Evolutionary conservation across 1,140 invertebrate genomes (phyloP), one percentile per base, ranked within the genome.

Genomic region (Cydia fagiglandana): DNA sequence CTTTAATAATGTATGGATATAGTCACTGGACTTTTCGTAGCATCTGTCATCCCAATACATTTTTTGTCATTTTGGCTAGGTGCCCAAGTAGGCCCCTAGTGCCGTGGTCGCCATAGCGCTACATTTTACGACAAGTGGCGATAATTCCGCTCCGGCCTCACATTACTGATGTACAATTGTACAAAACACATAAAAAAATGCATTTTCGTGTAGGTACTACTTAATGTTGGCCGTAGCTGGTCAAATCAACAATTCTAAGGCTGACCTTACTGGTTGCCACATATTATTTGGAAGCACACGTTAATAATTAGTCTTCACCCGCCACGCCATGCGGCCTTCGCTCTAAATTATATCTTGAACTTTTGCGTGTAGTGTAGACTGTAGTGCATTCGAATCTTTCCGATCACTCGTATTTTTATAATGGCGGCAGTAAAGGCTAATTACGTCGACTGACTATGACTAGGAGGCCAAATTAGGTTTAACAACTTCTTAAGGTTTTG

Each of bases 281-380:
- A 70, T 38, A 34, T 70, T 70, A 70, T 70, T 70, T 41, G 34
- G 66, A 70, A 70, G 66, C 66, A 38, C 34, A 70, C 66, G 66
- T 70, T 15, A 70, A 70, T 70, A 70, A 70, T 70, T 70, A 70
- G 66, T 70, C 30, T 70, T 70, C 17, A 41, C 66, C 64, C 66
- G 64, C 64, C 34, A 6, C 66, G 64, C 64, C 34, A 6, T 15
- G 66, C 15, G 66, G 66, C 66, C 66, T 70, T 70, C 66, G 66
- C 66, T 70, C 66, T 70, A 70, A 70, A 70, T 70, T 70, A 70
- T 41, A 70, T 70, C 66, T 70, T 70, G 66, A 45, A 70, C 66
- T 70, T 70, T 70, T 70, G 66, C 64, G 24, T 66, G 12, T 3
- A 30, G 30, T 45, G 45, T n/a, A 70, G 66, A 30, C 10, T 66